These are phyloP conservation scores for Papilio glaucus DNA, from an alignment of 1,140 invertebrate genomes.

Conservation along the genomic window DNA sequence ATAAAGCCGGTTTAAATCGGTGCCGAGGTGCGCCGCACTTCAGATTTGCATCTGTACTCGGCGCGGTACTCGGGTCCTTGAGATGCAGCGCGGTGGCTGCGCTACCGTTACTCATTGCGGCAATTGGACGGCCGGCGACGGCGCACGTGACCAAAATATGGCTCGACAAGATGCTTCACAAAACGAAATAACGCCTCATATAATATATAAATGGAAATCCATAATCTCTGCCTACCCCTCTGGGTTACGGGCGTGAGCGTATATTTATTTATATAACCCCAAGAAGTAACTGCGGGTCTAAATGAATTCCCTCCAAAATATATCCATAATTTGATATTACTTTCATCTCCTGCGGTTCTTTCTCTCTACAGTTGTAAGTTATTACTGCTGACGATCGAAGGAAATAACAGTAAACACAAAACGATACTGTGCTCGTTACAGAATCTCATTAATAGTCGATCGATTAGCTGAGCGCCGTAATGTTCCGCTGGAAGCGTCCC, in stretches of 20 bases:
- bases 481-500: slow-evolving; percentile 55
- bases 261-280: no score
- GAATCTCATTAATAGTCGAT: slow-evolving; percentile 55
- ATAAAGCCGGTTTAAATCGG: slow-evolving; percentile 49
- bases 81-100: slow-evolving; percentile 50
- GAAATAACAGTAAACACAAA: slow-evolving; percentile 49
- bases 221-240: no score
- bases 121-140: slow-evolving; percentile 45
- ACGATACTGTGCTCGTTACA: slow-evolving; percentile 53
- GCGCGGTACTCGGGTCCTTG: slow-evolving; percentile 50
- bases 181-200: slow-evolving; percentile 39
- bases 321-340: neutral
- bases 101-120: slow-evolving; percentile 51
- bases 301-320: neutral
- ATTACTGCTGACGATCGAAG: slow-evolving; percentile 30
- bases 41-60: slow-evolving; percentile 27
- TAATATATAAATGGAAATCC: no score
- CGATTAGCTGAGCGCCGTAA: slow-evolving; percentile 60
- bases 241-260: no score
- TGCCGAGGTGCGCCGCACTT: slow-evolving; percentile 15
- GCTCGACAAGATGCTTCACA: slow-evolving; percentile 38
- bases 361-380: slow-evolving; percentile 9
- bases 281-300: neutral
- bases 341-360: slow-evolving; percentile 16
- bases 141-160: slow-evolving; percentile 49